Evolutionary conservation across 1,140 invertebrate genomes (phyloP).

Genomic region (Dryas iulia): DNA sequence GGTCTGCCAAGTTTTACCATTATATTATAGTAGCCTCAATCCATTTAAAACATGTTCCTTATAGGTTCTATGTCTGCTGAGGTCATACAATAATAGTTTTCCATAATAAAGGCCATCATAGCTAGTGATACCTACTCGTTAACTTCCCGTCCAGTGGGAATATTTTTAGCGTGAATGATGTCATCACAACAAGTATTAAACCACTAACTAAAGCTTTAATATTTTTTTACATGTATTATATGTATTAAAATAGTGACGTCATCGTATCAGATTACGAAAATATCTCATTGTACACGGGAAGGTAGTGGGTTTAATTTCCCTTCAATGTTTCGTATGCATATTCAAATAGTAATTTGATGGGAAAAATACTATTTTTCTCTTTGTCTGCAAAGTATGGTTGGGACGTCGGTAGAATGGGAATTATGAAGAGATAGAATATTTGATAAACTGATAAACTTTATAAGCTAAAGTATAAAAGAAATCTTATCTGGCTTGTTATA

Average conservation of each 20-base stretch:
- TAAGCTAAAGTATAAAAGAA: background rate
- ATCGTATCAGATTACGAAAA: background rate
- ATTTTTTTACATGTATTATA: background rate
- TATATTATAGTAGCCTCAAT: background rate
- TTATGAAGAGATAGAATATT: too few species aligned
- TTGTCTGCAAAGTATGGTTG: too few species aligned
- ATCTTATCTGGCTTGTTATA: background rate
- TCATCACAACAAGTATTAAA: slow-evolving; percentile 32
- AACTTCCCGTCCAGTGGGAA: slow-evolving; percentile 38
- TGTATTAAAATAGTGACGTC: background rate
- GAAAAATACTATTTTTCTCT: background rate
- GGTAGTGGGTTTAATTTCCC: background rate
- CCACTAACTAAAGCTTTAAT: background rate
- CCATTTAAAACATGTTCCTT: slow-evolving; percentile 13
- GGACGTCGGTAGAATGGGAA: too few species aligned
- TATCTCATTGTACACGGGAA: too few species aligned
- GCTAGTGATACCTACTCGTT: slow-evolving; percentile 11
- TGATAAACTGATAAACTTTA: background rate
- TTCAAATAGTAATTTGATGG: too few species aligned
- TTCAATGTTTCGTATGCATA: too few species aligned
- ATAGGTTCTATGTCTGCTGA: slow-evolving; percentile 5
- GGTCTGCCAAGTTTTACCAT: background rate
- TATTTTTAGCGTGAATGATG: slow-evolving; percentile 37
- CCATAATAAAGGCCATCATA: slow-evolving; percentile 9
- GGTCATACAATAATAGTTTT: background rate